These are phyloP conservation scores for Cinara cedri DNA, from an alignment of 2,888 invertebrate species.

Conservation along the genomic window DNA sequence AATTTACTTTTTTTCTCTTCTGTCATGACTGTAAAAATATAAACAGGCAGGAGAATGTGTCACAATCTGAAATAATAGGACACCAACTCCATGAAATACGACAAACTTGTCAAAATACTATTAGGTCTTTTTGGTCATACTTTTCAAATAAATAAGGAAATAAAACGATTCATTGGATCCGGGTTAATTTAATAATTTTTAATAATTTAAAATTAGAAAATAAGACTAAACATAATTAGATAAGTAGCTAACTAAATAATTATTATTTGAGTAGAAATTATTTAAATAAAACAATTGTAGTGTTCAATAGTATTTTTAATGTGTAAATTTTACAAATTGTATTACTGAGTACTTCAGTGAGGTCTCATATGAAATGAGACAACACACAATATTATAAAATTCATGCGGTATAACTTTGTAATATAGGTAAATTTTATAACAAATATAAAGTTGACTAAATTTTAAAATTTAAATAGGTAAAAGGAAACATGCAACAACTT, in stretches of 20 bases:
- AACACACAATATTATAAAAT: slow-evolving; percentile 23
- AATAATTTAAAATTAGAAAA: background rate
- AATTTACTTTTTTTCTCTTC: slow-evolving; percentile 57
- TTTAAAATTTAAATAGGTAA: slow-evolving; percentile 32
- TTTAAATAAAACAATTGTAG: background rate
- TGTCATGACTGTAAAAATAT: slow-evolving; percentile 56
- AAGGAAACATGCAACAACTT: slow-evolving; percentile 48
- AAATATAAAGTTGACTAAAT: slow-evolving; percentile 31
- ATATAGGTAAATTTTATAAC: slow-evolving; percentile 14
- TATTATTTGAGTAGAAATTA: background rate
- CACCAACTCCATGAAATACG: slow-evolving; percentile 54
- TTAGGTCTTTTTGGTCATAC: background rate
- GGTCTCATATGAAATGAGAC: slow-evolving; percentile 29
- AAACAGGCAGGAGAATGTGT: slow-evolving; percentile 56
- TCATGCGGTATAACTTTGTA: slow-evolving; percentile 35
- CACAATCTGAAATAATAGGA: slow-evolving; percentile 57
- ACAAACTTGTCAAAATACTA: slow-evolving; percentile 43
- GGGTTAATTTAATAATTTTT: background rate
- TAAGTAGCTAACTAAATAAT: background rate
- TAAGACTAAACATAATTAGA: background rate
- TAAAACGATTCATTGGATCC: slow-evolving; percentile 19
- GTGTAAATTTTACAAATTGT: background rate
- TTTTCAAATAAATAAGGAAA: slow-evolving; percentile 31
- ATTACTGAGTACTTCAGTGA: slow-evolving; percentile 11
- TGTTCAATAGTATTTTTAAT: background rate